Conservation (phyloP, 2,888 invertebrate genomes). For the Esperia sulphurella region DNA sequence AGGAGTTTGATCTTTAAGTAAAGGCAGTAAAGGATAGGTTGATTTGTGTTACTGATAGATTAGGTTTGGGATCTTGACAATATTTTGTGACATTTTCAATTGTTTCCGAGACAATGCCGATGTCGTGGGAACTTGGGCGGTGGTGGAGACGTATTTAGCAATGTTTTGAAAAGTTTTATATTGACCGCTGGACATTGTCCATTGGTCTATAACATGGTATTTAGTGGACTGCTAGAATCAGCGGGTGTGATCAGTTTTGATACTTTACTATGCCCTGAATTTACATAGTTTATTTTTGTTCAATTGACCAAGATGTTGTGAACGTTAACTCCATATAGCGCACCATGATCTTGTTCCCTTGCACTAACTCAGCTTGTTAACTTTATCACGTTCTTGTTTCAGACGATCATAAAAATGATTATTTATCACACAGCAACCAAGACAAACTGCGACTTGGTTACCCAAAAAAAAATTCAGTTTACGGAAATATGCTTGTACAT, state of each 20-base stretch:
- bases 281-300: too few relatives aligned
- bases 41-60: not conserved
- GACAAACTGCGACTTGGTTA: too few relatives aligned
- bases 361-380: too few relatives aligned
- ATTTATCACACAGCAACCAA: too few relatives aligned
- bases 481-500: too few relatives aligned
- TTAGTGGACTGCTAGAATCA: slow-evolving; percentile 40
- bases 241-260: slow-evolving; percentile 29
- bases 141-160: slow-evolving; percentile 34
- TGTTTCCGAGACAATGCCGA: slow-evolving; percentile 54
- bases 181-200: slow-evolving; percentile 61
- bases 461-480: too few relatives aligned
- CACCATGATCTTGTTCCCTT: too few relatives aligned
- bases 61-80: slow-evolving; percentile 29
- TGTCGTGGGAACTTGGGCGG: slow-evolving; percentile 60
- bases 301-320: too few relatives aligned
- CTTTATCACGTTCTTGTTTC: too few relatives aligned
- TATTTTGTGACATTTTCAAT: slow-evolving; percentile 56
- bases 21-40: slow-evolving; percentile 9
- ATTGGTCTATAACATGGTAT: slow-evolving; percentile 64
- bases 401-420: too few relatives aligned
- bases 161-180: slow-evolving; percentile 41
- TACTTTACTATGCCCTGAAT: slow-evolving; percentile 37
- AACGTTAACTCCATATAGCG: too few relatives aligned
- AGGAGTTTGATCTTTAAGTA: slow-evolving; percentile 15